Base-by-base conservation (phyloP, 1,140 invertebrate species). In the Delia radicum region DNA sequence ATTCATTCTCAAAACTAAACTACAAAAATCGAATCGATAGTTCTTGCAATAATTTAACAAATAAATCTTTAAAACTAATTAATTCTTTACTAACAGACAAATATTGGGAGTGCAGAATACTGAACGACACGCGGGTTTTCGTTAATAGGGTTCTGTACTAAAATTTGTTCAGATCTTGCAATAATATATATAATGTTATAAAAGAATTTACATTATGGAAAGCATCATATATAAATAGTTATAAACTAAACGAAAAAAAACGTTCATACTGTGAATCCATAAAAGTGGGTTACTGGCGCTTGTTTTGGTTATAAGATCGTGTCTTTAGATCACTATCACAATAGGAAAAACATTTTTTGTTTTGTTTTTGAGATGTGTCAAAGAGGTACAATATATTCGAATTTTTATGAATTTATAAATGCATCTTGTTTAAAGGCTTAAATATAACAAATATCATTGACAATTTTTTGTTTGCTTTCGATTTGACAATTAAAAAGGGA, bases 281-380 rank as follows among this genome's bases (percentile, higher is more conserved):
- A 75, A 75, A 75, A 71, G 74, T 75, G 74, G 65, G 74, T 75
- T 75, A 75, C 67, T 75, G 74, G 74, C 74, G 74, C 74, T 75
- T 75, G 46, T 75, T n/a, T 75, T 75, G 67, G 74, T 61, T 75
- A 75, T 72, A 71, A 75, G 74, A 75, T 75, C 74, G 74, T 75
- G 74, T 75, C 74, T 62, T 72, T 67, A 72, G 65, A 75, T 75
- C 69, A 71, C 55, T 75, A 75, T 72, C 74, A 55, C 31, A 61
- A 67, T 75, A 75, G 24, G 67, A 75, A 75, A 71, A 75, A 69
- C 65, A 37, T 33, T 33, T 65, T 69, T 69, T 26, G n/a, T 33
- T 69, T 69, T 31, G 13, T 67, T 67, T 67, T 67, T 24, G 63
- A 18, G 27, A 28, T 65, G n/a, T 42, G 10, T 3, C n/a, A 42